A percentile compares a stretch with the other conserved stretches of the same genome.
Conservation (phyloP, 2,797 vertebrate species). For the Phoebastria nigripes region DNA sequence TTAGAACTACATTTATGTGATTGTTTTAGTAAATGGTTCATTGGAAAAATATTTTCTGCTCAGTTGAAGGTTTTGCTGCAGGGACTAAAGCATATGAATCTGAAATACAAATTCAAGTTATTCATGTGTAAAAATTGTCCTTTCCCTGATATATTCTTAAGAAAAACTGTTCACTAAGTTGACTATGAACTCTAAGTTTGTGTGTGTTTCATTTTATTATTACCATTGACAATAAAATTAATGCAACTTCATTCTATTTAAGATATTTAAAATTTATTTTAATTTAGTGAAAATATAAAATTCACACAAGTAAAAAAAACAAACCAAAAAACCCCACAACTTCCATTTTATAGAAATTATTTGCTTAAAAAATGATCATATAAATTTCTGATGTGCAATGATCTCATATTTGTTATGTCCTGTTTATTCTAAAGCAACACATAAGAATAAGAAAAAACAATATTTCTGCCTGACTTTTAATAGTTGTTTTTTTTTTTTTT, state of each 20-base stretch:
- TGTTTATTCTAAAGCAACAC: not conserved
- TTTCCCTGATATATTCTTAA: slow-evolving; percentile 5
- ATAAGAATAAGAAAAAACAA: not conserved
- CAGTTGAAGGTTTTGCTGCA: slow-evolving; percentile 63
- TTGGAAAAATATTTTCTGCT: slow-evolving; percentile 73
- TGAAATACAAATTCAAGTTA: slow-evolving; percentile 21
- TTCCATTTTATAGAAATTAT: not conserved
- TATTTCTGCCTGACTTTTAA: not conserved
- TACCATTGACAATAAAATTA: not conserved
- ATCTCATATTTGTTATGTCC: not conserved
- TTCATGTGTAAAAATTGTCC: slow-evolving; percentile 23
- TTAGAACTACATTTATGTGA: slow-evolving; percentile 45
- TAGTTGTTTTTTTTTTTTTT: not conserved
- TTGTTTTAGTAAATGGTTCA: slow-evolving; percentile 70
- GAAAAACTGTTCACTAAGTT: not conserved
- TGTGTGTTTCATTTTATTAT: not conserved
- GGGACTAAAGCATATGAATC: slow-evolving; percentile 48
- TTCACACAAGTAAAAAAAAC: not conserved
- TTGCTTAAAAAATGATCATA: not conserved
- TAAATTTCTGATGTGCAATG: not conserved
- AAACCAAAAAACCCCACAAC: too few relatives aligned
- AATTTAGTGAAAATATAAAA: not conserved
- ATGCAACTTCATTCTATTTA: not conserved
- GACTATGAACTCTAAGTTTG: not conserved
- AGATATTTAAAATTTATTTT: not conserved